phyloP scores from a whole-genome alignment of 1,140 invertebrate species.

The Choristoneura fumiferana region DNA sequence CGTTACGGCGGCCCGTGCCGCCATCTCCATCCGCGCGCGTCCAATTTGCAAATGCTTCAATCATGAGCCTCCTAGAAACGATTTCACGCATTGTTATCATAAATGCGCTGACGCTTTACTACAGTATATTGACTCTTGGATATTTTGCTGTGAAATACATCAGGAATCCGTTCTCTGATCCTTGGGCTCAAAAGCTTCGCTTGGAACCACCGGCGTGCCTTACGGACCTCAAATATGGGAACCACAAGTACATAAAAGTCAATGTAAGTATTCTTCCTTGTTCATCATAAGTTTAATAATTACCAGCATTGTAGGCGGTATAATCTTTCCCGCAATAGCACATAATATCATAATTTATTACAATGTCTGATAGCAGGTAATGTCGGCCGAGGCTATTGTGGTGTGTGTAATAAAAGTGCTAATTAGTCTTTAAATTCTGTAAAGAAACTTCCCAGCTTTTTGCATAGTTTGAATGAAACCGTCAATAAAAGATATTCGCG shows the following conservation, averaged over 20 bases:
- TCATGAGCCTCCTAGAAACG: constrained; percentile 36
- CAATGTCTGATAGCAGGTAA: too few species aligned
- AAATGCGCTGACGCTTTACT: constrained; percentile 43
- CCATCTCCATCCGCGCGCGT: background rate
- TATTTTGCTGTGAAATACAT: constrained; percentile 37
- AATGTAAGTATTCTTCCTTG: constrained; percentile 59
- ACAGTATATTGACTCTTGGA: constrained; percentile 24
- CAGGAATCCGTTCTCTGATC: constrained; percentile 52
- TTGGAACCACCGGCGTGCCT: constrained; percentile 49
- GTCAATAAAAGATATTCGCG: too few species aligned
- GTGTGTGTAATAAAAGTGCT: too few species aligned
- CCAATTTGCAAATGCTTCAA: background rate
- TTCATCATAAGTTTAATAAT: background rate
- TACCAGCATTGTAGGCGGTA: too few species aligned
- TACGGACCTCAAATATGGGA: constrained; percentile 65
- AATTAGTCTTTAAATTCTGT: too few species aligned
- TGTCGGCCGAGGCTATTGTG: too few species aligned
- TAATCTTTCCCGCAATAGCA: too few species aligned
- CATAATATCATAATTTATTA: too few species aligned
- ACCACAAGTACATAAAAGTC: constrained; percentile 68
- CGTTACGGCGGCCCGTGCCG: background rate
- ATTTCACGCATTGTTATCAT: constrained; percentile 35
- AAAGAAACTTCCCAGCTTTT: too few species aligned
- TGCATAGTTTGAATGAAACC: too few species aligned
- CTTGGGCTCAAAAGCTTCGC: constrained; percentile 42